Evolutionary conservation across 2,797 vertebrate genomes (phyloP), one percentile per base, ranked within the genome.

Genomic region (Pitangus sulphuratus): DNA sequence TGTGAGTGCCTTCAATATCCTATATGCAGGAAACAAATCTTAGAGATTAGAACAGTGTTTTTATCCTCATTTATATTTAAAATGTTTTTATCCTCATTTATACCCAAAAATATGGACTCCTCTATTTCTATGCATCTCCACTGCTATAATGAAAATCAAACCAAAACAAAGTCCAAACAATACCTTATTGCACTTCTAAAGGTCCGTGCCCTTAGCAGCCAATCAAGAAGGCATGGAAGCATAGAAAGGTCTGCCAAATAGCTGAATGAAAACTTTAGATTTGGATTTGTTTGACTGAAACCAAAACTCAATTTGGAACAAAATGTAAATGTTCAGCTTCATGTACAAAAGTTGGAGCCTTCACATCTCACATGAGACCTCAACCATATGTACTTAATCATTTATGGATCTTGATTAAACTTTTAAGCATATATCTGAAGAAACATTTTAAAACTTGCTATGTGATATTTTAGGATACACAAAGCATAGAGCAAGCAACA

Each of bases 271-370:
- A 96, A 91, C 65, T 87, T 71, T 39, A 82, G 42, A 84, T 70
- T 82, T 75, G 33, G 56, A 74, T 90, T 95, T 92, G 87, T 94
- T 88, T 96, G 80, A 93, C 87, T 90, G 81, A 96, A 96, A 90
- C 76, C 77, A 90, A 95, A 93, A 91, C 60, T 91, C 71, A 44
- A 26, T 90, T 93, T 96, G 85, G 85, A 95, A 65, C 47, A 86
- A 93, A 96, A 94, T 45, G 51, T 93, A 88, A 95, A 90, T 84
- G 85, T 93, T 94, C 89, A 70, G 83, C 83, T 95, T 86, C 77
- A 28, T 88, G 74, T 31, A 93, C 33, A 86, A 91, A 92, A 90
- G 72, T 26, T 94, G 94, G 91, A 95, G 79, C 15, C 51, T 51
- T 84, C 57, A 44, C 39, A 90, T 76, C 58, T 91, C 94, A 66